Percentiles rank a stretch among this genome's conserved stretches.
These are phyloP conservation scores for Tipula lateralis DNA, from an alignment of 2,888 invertebrate species.

Conservation along the genomic window DNA sequence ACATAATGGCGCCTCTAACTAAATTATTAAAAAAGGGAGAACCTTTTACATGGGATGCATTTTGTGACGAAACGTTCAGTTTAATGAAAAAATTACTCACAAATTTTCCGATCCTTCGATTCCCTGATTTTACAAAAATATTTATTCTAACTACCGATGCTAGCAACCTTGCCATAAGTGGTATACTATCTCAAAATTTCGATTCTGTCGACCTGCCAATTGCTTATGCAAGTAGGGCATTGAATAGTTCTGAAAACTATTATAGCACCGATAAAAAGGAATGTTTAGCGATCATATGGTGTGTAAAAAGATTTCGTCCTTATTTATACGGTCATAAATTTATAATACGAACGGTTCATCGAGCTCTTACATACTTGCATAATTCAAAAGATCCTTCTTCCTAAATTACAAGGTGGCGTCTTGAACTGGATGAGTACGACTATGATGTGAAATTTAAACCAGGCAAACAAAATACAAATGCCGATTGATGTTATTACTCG, in stretches of 20 bases:
- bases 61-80: background rate
- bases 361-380: slow-evolving; percentile 36
- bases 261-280: slow-evolving; percentile 38
- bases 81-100: background rate
- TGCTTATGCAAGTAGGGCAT: slow-evolving; percentile 37
- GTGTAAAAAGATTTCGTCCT: slow-evolving; percentile 36
- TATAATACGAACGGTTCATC: slow-evolving; percentile 38
- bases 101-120: slow-evolving; percentile 40
- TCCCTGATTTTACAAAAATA: slow-evolving; percentile 39
- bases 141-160: slow-evolving; percentile 39
- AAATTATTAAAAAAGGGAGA: background rate
- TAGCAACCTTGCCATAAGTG: slow-evolving; percentile 35
- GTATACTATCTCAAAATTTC: slow-evolving; percentile 37
- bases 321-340: slow-evolving; percentile 38
- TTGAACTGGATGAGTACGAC: slow-evolving; percentile 38
- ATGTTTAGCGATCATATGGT: slow-evolving; percentile 37
- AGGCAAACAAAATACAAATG: slow-evolving; percentile 35
- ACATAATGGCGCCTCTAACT: background rate
- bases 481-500: too few species aligned
- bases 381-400: slow-evolving; percentile 35
- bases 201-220: too few species aligned
- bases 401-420: slow-evolving; percentile 36
- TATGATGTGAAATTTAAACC: slow-evolving; percentile 37
- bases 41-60: background rate
- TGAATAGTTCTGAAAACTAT: slow-evolving; percentile 35